phyloP scores from a whole-genome alignment of 2,113 vertebrate genomes.

The Anthoscopus minutus region DNA sequence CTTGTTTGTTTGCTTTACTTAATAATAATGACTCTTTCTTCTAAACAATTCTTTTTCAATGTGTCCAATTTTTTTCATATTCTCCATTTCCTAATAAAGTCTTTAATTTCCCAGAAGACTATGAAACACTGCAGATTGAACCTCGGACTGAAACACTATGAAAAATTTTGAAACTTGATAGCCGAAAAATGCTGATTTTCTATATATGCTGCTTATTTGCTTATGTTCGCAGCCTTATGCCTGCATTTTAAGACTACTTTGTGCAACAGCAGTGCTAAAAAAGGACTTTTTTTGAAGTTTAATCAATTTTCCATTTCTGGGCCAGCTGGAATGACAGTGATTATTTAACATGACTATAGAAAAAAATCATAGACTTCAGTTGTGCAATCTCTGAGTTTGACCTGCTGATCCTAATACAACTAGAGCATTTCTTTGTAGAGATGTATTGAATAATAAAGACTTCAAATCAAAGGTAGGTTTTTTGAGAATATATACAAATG shows the following conservation, averaged over 20 bases:
- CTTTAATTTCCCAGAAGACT: neutral
- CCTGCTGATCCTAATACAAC: neutral
- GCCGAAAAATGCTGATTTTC: neutral
- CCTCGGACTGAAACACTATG: neutral
- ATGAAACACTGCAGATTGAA: neutral
- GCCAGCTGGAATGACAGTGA: neutral
- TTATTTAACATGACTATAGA: neutral
- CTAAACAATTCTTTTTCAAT: neutral
- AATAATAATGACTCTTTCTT: neutral
- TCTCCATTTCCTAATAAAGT: neutral
- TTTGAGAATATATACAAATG: neutral
- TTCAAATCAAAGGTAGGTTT: neutral
- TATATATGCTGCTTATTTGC: neutral
- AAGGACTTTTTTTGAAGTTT: neutral
- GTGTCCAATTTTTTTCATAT: neutral
- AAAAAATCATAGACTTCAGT: neutral
- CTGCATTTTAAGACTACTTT: neutral
- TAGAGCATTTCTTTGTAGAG: neutral
- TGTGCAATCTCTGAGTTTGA: neutral
- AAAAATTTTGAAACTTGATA: neutral
- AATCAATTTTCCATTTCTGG: neutral
- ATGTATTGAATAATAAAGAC: neutral
- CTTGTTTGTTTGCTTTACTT: neutral
- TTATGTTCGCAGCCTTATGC: neutral
- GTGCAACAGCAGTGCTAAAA: neutral